Evolutionary conservation across 2,797 vertebrate genomes (phyloP).

Genomic region (Otolemur crassicaudatus): DNA sequence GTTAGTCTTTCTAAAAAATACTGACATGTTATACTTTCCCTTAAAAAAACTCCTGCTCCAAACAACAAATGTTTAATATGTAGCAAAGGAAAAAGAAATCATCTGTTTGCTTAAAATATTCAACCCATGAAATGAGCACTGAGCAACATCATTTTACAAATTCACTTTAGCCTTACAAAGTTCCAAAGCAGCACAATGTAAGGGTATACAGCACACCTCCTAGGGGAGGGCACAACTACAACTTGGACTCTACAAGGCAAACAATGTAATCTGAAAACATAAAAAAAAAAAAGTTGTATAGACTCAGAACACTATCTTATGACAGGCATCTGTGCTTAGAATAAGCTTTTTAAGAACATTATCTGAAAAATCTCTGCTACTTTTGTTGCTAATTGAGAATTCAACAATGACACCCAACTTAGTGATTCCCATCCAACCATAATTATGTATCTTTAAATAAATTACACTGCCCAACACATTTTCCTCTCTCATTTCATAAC

Average conservation of each 20-base stretch:
- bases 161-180: neutral
- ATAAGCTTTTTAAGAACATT: neutral
- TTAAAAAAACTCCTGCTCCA: neutral
- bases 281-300: neutral
- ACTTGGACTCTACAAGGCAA: no score
- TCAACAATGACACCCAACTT: neutral
- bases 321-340: neutral
- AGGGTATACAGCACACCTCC: no score
- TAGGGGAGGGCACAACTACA: no score
- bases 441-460: conserved; percentile 30
- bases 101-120: conserved; percentile 10
- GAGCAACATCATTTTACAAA: neutral
- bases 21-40: neutral
- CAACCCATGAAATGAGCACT: neutral
- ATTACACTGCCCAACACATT: conserved; percentile 1
- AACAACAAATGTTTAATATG: neutral
- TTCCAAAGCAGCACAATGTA: no score
- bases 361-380: neutral
- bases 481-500: neutral
- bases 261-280: no score
- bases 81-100: neutral
- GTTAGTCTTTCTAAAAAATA: conserved; percentile 30
- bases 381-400: conserved; percentile 2
- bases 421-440: neutral
- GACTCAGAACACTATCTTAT: neutral